A percentile compares a stretch with the other conserved stretches of the same genome.
phyloP scores from a whole-genome alignment of 1,140 invertebrate species.

The Teleogryllus occipitalis region DNA sequence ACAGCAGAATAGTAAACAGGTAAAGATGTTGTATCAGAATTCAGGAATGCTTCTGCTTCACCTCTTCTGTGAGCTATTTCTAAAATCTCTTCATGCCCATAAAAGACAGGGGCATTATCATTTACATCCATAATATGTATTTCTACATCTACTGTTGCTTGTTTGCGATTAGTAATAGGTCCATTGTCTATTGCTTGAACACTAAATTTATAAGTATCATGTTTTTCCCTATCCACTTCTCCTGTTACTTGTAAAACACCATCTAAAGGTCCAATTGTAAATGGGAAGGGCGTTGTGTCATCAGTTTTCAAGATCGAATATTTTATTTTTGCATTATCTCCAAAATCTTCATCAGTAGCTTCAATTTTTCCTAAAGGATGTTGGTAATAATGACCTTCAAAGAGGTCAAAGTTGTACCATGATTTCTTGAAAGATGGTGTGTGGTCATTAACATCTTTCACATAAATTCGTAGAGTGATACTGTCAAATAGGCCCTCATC shows the following conservation, averaged over 20 bases:
- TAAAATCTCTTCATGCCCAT: slow-evolving; percentile 47
- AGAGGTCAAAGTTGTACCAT: slow-evolving; percentile 73
- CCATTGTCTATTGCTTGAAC: slow-evolving; percentile 70
- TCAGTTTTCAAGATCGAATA: slow-evolving; percentile 57
- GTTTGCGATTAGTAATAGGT: slow-evolving; percentile 36
- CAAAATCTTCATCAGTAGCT: slow-evolving; percentile 66
- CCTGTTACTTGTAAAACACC: slow-evolving; percentile 68
- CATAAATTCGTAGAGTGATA: slow-evolving; percentile 54
- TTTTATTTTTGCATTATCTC: slow-evolving; percentile 63
- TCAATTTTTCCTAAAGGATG: slow-evolving; percentile 63
- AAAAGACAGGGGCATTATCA: slow-evolving; percentile 51
- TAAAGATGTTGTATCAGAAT: slow-evolving; percentile 29
- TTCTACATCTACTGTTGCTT: slow-evolving; percentile 55
- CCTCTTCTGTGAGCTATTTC: slow-evolving; percentile 15
- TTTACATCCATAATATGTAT: slow-evolving; percentile 65
- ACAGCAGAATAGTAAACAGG: slow-evolving; percentile 63
- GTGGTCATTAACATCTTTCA: slow-evolving; percentile 81
- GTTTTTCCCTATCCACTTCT: slow-evolving; percentile 66
- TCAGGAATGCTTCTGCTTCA: slow-evolving; percentile 27
- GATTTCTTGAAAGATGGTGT: slow-evolving; percentile 70
- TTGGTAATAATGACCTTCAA: slow-evolving; percentile 65
- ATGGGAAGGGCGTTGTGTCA: slow-evolving; percentile 48
- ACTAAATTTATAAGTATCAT: slow-evolving; percentile 60
- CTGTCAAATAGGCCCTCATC: slow-evolving; percentile 59
- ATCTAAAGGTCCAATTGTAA: slow-evolving; percentile 60